Evolutionary conservation across 2,113 vertebrate species (phyloP).

Genomic region (Eulacestoma nigropectus): DNA sequence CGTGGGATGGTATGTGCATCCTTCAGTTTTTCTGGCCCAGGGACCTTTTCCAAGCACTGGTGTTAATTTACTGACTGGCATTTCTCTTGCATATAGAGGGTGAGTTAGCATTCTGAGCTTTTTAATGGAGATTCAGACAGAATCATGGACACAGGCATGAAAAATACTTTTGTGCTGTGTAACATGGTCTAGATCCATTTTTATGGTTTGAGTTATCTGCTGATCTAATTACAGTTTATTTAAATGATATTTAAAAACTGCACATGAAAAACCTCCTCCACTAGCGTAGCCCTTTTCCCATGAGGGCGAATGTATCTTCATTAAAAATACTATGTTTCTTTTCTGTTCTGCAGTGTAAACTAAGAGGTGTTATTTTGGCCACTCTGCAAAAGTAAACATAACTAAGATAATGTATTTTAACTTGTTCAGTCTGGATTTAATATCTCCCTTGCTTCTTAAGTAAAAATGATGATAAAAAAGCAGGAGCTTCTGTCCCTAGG

Average conservation of each 20-base stretch:
- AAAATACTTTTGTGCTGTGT: neutral
- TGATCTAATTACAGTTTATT: neutral
- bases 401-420: neutral
- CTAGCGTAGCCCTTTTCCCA: neutral
- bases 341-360: neutral
- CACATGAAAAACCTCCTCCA: neutral
- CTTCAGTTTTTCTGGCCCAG: neutral
- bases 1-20: slow-evolving; percentile 85
- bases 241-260: neutral
- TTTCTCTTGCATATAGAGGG: neutral
- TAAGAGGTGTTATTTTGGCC: neutral
- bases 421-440: neutral
- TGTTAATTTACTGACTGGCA: neutral
- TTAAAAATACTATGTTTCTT: neutral
- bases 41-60: neutral
- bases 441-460: neutral
- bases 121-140: neutral
- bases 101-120: neutral
- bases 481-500: neutral
- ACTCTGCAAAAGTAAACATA: neutral
- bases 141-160: neutral
- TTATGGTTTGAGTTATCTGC: neutral
- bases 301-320: neutral
- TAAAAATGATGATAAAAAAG: neutral
- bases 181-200: neutral